A percentile compares a stretch with the other conserved stretches of the same genome.
Conservation (phyloP, 2,113 vertebrate species). For the Sapajus apella region DNA sequence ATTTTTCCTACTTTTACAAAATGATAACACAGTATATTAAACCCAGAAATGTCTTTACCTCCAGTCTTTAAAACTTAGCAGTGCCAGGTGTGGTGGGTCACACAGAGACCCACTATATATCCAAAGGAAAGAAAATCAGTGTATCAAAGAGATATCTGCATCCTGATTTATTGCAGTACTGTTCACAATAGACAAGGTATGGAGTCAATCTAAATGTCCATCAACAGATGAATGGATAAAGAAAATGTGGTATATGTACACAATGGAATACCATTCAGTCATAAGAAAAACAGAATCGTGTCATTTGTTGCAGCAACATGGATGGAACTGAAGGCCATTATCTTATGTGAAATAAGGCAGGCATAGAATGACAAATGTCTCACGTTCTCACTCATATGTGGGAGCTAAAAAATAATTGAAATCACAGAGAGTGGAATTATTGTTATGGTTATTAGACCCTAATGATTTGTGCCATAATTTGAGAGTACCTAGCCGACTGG, state of each 20-base stretch:
- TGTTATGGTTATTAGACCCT: not conserved
- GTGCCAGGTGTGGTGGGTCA: too few species aligned
- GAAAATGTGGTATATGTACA: not conserved
- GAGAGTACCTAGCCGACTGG: not conserved
- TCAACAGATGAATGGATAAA: not conserved
- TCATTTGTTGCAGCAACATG: not conserved
- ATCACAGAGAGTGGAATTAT: not conserved
- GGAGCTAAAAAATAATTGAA: not conserved
- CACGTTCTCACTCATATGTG: not conserved
- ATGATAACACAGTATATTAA: not conserved
- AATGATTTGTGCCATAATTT: not conserved
- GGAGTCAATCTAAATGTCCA: not conserved
- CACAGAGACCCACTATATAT: not conserved
- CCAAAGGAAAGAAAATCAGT: not conserved
- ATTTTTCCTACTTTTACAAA: not conserved
- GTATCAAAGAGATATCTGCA: not conserved
- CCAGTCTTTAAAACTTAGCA: not conserved
- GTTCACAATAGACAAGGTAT: not conserved
- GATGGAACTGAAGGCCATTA: not conserved
- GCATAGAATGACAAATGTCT: not conserved
- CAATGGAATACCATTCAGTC: not conserved
- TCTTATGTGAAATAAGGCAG: not conserved
- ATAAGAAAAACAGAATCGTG: not conserved
- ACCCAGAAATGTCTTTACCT: not conserved
- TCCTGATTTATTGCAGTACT: not conserved